These are phyloP conservation scores for Leptopilina clavipes DNA, from an alignment of 1,140 invertebrate genomes.

Conservation along the genomic window DNA sequence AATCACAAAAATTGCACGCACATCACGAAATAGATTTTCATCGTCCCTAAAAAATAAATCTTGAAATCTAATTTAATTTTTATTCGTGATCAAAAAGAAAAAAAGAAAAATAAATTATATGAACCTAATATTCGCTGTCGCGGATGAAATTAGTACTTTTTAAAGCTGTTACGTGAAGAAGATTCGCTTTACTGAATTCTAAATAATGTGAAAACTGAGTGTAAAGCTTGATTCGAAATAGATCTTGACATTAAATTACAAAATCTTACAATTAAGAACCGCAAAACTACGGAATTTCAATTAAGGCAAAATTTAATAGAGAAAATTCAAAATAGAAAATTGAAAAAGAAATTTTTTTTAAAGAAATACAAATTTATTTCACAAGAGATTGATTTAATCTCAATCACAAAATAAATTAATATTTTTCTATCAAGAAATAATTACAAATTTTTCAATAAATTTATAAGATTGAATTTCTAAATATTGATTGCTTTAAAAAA, in stretches of 20 bases:
- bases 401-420: neutral
- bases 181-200: conserved; percentile 18
- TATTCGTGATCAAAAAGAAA: neutral
- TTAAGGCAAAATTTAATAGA: neutral
- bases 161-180: conserved; percentile 32
- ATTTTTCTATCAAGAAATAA: neutral
- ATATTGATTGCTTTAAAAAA: too few relatives aligned
- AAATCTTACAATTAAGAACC: conserved; percentile 32
- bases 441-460: too few relatives aligned
- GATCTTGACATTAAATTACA: neutral
- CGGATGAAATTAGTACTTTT: conserved; percentile 31
- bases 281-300: neutral
- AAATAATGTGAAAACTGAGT: conserved; percentile 19
- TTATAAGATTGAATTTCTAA: too few relatives aligned
- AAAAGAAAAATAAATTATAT: neutral
- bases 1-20: conserved; percentile 19
- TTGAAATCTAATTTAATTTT: neutral
- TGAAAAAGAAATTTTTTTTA: neutral
- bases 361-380: neutral
- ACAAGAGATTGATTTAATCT: neutral
- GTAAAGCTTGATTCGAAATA: conserved; percentile 33
- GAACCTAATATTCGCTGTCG: neutral
- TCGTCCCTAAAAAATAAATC: neutral
- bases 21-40: too few relatives aligned
- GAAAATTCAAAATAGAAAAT: neutral